Evolutionary conservation across 2,113 vertebrate species (phyloP), one percentile per base, ranked within the genome.

Genomic region (Phrynocephalus versicolor): DNA sequence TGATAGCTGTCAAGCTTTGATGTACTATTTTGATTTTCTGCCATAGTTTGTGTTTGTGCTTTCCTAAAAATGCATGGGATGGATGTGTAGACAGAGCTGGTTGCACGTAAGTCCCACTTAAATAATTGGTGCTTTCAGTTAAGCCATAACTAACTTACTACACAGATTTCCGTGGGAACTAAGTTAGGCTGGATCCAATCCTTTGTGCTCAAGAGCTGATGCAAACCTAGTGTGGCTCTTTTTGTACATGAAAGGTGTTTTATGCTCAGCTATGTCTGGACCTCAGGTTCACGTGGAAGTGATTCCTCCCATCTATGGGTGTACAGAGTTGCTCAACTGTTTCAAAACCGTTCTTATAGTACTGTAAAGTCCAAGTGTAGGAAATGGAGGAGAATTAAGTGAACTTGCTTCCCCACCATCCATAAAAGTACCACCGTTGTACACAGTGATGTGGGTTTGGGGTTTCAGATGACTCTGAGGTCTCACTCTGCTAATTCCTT

Each of bases 381-480:
- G 23, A 27, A 70, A 78, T 33, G 8, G 51, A 60, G 14, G 37
- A 35, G 81, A 74, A 27, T 74, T 83, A 41, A 45, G 8, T 35
- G 16, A 67, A 51, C 27, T 19, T 72, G 30, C 13, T n/a, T 16
- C 35, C 10, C 74, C 6, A 16, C 33, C 27, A 69, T n/a, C 12
- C 37, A 19, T 6, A 30, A 81, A 55, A 33, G 21, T 45, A 69
- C 9, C 30, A 33, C 27, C 82, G 88, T 37, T 37, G 15, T 39
- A 30, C n/a, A 73, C 16, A 30, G 30, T 37, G 70, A 12, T 8
- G 21, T 37, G 16, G 70, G 45, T 16, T 21, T 57, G 15, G 70
- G 86, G 89, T 33, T 92, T 91, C 83, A 83, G 73, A 0, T 67
- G 33, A 91, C 81, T 45, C 9, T 80, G 65, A 91, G 85, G 85